These are phyloP conservation scores for Belonocnema kinseyi DNA, from an alignment of 1,140 invertebrate species.

Conservation along the genomic window DNA sequence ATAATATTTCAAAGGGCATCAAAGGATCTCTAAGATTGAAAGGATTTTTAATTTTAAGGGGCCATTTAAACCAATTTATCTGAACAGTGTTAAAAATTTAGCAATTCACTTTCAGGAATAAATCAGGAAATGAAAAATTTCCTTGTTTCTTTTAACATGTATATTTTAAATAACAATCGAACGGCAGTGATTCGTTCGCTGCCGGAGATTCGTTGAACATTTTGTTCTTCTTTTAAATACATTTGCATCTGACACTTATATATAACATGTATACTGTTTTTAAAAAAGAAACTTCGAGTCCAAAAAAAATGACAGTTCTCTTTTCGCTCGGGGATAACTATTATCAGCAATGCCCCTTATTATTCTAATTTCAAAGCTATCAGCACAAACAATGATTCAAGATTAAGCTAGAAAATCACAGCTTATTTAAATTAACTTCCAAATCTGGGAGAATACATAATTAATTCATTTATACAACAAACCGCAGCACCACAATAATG, in stretches of 20 bases:
- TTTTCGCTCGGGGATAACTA: neutral
- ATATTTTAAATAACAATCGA: constrained; percentile 46
- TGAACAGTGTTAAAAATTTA: neutral
- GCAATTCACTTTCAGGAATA: neutral
- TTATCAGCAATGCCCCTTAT: too few relatives aligned
- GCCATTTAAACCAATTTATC: too few relatives aligned
- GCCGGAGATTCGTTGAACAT: constrained; percentile 32
- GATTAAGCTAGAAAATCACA: neutral
- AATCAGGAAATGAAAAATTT: neutral
- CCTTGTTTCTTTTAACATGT: constrained; percentile 37
- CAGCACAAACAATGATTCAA: neutral
- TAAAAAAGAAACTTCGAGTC: neutral
- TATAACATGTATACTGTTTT: constrained; percentile 17
- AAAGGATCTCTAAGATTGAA: too few relatives aligned
- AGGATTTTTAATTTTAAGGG: neutral
- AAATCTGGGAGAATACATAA: neutral
- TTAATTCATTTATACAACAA: too few relatives aligned
- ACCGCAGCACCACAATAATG: too few relatives aligned
- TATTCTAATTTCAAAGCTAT: neutral
- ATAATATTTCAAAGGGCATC: too few relatives aligned
- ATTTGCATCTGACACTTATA: constrained; percentile 19
- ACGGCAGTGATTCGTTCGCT: constrained; percentile 16
- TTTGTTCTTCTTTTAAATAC: constrained; percentile 15
- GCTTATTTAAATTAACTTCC: neutral
- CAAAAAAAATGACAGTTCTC: neutral